Evolutionary conservation across 2,888 invertebrate genomes (phyloP).

Genomic region (Dryocosmus kuriphilus): DNA sequence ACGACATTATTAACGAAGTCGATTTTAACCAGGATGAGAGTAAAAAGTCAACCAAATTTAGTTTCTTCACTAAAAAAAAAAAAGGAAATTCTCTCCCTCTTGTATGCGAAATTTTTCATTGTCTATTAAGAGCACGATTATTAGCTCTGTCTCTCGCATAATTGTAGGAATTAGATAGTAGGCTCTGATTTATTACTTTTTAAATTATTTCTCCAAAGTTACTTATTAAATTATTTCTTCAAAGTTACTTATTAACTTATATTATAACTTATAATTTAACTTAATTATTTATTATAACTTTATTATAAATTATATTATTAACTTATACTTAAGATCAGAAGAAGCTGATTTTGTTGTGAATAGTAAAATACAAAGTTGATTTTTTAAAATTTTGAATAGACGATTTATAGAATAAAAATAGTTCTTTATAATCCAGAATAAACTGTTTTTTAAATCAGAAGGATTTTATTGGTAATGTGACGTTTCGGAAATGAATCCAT

Average conservation of each 20-base stretch:
- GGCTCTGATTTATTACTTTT: neutral
- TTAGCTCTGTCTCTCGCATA: neutral
- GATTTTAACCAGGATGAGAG: constrained; percentile 9
- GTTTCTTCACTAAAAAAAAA: constrained; percentile 6
- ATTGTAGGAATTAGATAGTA: neutral
- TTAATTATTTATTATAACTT: too few species aligned
- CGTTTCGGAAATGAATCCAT: too few species aligned
- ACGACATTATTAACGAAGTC: constrained; percentile 40
- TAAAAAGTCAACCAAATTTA: constrained; percentile 1
- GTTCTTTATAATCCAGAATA: too few species aligned
- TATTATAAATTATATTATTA: too few species aligned
- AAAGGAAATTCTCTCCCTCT: neutral
- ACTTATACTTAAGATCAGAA: too few species aligned
- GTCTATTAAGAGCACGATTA: neutral
- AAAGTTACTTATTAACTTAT: neutral
- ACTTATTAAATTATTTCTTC: neutral
- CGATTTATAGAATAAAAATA: too few species aligned
- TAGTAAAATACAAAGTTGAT: too few species aligned
- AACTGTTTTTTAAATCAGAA: too few species aligned
- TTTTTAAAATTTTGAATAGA: too few species aligned
- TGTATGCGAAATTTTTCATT: neutral
- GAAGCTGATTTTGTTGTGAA: too few species aligned
- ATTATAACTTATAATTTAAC: too few species aligned
- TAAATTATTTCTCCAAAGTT: neutral
- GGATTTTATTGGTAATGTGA: too few species aligned